Base-by-base conservation (phyloP, 2,797 vertebrate species). In the Enteromius fasciolatus region DNA sequence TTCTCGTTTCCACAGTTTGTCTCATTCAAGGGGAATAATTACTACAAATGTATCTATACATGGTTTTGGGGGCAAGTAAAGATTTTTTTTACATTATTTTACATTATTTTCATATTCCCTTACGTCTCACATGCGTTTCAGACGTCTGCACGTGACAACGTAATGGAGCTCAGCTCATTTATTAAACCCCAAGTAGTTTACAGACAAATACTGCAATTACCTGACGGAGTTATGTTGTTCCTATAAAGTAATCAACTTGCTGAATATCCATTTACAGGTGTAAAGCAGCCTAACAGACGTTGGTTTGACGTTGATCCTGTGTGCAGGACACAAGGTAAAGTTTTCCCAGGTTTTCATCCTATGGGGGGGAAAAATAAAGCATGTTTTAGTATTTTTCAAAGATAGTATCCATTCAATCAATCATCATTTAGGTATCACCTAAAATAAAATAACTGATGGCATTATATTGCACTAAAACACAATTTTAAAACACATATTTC, bases 201-300 rank as follows among this genome's bases (percentile, higher is more conserved):
- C 50, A 79, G 67, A 85, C 46, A 75, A 20, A 86, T 72, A 57
- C 9, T 39, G 78, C 81, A 82, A 88, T 86, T 88, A 88, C 87
- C 87, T 88, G 81, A 85, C 9, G 7, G 15, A 76, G 83, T 83
- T 61, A 82, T 77, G 44, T 25, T 63, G 44, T 23, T 85, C 66
- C 61, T 83, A 50, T 10, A 70, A 70, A 69, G 52, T 59, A 52
- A 81, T 76, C 36, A 85, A 85, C 44, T 76, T 72, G 72, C 48
- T 76, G 70, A 69, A 83, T 76, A 61, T 83, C 63, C 83, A 59
- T 76, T 46, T 31, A 48, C 39, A 59, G 15, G 36, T 50, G 48
- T 14, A 84, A 66, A 83, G 52, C 18, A 64, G 17, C 73, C n/a
- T 33, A 77, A 48, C 12, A 44, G 36, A 44, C 4, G 73, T 28